A percentile compares a stretch with the other conserved stretches of the same genome.
These are phyloP conservation scores for Micromys minutus DNA, from an alignment of 2,113 vertebrate genomes.

Conservation along the genomic window DNA sequence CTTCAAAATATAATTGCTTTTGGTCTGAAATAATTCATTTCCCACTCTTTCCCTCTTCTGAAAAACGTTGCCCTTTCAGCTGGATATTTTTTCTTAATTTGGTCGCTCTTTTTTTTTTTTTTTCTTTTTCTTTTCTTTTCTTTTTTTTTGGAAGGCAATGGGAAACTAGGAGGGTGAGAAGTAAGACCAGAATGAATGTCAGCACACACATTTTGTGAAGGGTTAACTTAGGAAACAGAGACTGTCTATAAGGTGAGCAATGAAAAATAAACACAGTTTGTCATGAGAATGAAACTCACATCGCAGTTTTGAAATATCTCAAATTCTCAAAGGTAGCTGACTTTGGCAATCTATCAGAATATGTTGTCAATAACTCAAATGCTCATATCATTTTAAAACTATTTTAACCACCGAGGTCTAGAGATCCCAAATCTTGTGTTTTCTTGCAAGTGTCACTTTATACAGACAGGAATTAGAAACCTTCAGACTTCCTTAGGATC, in stretches of 20 bases:
- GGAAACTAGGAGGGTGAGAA: constrained; percentile 12
- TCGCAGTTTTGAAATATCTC: constrained; percentile 51
- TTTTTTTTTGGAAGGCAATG: constrained; percentile 60
- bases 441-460: constrained; percentile 31
- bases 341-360: constrained; percentile 55
- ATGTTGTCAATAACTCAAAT: constrained; percentile 59
- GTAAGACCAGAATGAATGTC: not conserved
- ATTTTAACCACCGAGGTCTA: constrained; percentile 29
- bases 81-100: constrained; percentile 76
- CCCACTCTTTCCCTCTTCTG: constrained; percentile 67
- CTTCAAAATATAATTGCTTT: constrained; percentile 85
- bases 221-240: not conserved
- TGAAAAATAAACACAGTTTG: constrained; percentile 42
- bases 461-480: not conserved
- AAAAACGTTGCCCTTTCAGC: constrained; percentile 77
- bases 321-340: constrained; percentile 55
- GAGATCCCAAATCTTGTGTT: constrained; percentile 25
- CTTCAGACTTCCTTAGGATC: constrained; percentile 41
- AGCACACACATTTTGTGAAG: not conserved
- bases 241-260: not conserved
- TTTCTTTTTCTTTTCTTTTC: constrained; percentile 70
- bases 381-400: constrained; percentile 18
- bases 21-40: constrained; percentile 81
- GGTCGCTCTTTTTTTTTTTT: constrained; percentile 57
- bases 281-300: constrained; percentile 48